Evolutionary conservation across 2,888 invertebrate species (phyloP), one percentile per base, ranked within the genome.

Genomic region (Oligia latruncula): DNA sequence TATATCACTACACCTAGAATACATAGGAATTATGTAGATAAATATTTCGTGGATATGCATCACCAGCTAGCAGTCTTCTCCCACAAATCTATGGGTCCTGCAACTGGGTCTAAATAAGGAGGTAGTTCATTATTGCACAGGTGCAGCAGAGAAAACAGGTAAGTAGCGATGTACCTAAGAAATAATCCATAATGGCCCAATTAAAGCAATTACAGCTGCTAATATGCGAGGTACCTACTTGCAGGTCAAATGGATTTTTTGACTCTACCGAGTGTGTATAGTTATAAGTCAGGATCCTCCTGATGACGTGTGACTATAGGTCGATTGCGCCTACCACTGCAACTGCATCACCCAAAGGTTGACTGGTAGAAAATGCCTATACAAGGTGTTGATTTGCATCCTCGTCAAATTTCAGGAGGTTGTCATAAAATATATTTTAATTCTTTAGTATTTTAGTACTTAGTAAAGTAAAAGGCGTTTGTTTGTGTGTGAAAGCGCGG

Each of bases 1-100:
- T 95, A 97, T 88, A 95, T 96, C 43, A 97, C 96, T n/a, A 96
- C 94, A 78, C 96, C 97, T 97, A 87, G 13, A 86, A 89, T 74
- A 43, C 23, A 80, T 29, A 78, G 5, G 17, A 52, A 11, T 55
- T 11, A 29, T 17, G 35, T 13, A 9, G 3, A 65, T 65, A 23
- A 20, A 23, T 65, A 40, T 65, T 40, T 65, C 11, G 35, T 65
- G 40, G 65, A 4, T 65, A 23, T 65, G 17, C 62, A 52, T n/a
- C 77, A 13, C 29, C 17, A 40, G 13, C 4, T 49, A 17, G 4
- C 8, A 79, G 4, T n/a, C 15, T 49, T 52, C 11, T 55, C 20
- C 9, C 17, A 23, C 46, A 58, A 49, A 67, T 17, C 15, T 43
- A 23, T 11, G 2, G 35, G 20, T 9, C 4, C 20, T 55, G 20